A percentile compares a stretch with the other conserved stretches of the same genome.
phyloP scores from a whole-genome alignment of 2,113 vertebrate species.

The Triplophysa dalaica region DNA sequence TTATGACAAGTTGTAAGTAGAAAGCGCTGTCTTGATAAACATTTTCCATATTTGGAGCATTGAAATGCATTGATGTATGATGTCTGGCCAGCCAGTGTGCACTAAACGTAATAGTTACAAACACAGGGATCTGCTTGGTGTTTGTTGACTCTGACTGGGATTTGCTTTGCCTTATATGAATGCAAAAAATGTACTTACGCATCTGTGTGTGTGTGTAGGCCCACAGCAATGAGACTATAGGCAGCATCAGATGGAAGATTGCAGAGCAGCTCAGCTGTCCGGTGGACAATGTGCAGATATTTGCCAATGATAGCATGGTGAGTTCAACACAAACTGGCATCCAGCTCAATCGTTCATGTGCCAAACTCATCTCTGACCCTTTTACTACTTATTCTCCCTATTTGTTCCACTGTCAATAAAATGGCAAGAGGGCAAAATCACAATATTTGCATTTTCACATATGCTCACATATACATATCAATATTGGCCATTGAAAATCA shows the following conservation, averaged over 20 bases:
- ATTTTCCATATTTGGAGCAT: neutral
- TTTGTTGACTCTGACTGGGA: neutral
- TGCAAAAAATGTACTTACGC: neutral
- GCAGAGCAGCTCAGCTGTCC: conserved; percentile 94
- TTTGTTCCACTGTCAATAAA: too few relatives aligned
- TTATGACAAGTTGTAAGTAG: neutral
- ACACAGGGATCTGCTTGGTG: neutral
- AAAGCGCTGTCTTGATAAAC: neutral
- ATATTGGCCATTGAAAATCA: too few relatives aligned
- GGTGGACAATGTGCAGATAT: conserved; percentile 97
- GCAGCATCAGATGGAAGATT: conserved; percentile 96
- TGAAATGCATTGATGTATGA: neutral
- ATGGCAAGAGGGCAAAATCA: too few relatives aligned
- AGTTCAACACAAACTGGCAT: conserved; percentile 57
- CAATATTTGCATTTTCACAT: too few relatives aligned
- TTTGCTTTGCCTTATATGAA: conserved; percentile 39
- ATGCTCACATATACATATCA: too few relatives aligned
- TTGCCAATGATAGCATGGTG: conserved; percentile 97
- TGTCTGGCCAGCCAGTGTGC: neutral
- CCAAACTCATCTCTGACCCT: neutral
- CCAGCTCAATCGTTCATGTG: neutral
- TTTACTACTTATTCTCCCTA: too few relatives aligned
- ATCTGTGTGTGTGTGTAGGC: conserved; percentile 77
- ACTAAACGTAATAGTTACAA: neutral
- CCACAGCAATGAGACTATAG: conserved; percentile 97